These are phyloP conservation scores for Leucoma salicis DNA, from an alignment of 2,888 invertebrate species.

Conservation along the genomic window DNA sequence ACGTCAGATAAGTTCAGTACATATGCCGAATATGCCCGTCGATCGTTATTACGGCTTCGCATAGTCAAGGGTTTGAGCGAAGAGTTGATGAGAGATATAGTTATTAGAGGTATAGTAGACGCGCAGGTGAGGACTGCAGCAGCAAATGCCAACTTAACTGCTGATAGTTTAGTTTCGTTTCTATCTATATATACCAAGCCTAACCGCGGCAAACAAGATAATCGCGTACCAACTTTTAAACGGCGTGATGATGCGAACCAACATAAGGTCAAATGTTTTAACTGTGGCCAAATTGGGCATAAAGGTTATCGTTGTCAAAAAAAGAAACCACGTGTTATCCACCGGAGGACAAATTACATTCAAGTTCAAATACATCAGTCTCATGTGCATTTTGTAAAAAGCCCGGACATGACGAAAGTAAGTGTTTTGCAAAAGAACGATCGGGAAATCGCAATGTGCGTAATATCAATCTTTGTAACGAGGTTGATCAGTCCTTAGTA, in stretches of 20 bases:
- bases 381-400: slow-evolving; percentile 1
- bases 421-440: neutral
- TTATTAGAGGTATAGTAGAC: neutral
- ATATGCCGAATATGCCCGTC: slow-evolving; percentile 24
- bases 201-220: neutral
- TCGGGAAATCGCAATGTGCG: neutral
- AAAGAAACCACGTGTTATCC: neutral
- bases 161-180: slow-evolving; percentile 12
- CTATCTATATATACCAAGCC: no score
- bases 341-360: neutral
- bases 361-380: neutral
- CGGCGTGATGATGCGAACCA: neutral
- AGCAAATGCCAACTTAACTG: neutral
- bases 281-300: neutral
- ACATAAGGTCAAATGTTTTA: neutral
- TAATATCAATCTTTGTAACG: neutral
- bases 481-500: no score
- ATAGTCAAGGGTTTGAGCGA: neutral
- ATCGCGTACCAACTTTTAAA: neutral
- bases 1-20: slow-evolving; percentile 13
- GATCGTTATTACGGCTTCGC: neutral
- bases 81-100: neutral
- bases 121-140: neutral
- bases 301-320: neutral
- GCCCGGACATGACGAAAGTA: neutral